A percentile compares a stretch with the other conserved stretches of the same genome.
Conservation (phyloP, 2,797 vertebrate species). For the Eulemur mongoz region DNA sequence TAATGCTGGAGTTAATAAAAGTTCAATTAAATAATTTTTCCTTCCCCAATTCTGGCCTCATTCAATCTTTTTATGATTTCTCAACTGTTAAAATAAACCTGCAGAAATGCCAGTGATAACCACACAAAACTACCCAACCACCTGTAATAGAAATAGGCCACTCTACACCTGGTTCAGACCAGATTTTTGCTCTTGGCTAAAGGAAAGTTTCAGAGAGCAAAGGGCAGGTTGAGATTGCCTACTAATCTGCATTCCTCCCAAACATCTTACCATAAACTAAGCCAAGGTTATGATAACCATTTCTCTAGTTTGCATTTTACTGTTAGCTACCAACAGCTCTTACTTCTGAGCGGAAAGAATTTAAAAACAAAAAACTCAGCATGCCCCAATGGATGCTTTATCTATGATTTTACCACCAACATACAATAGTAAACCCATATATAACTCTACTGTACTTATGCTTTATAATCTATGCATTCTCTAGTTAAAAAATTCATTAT, state of each 20-base stretch:
- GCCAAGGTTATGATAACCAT: not conserved
- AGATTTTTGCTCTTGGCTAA: conserved; percentile 5
- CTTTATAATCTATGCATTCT: not conserved
- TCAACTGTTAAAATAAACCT: conserved; percentile 3
- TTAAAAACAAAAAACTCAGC: not conserved
- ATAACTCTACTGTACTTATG: not conserved
- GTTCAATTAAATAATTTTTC: not conserved
- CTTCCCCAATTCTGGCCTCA: not conserved
- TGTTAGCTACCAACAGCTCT: not conserved
- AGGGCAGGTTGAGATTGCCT: not conserved
- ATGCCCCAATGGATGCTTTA: not conserved
- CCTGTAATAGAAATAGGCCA: not conserved
- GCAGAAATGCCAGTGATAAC: not conserved
- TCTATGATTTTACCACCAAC: not conserved
- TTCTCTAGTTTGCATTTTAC: not conserved
- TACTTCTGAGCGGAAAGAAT: not conserved
- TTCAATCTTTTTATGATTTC: not conserved
- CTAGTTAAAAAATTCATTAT: not conserved
- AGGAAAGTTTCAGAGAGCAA: conserved; percentile 12
- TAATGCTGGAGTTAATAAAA: not conserved
- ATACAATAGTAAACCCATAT: not conserved
- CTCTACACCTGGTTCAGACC: not conserved
- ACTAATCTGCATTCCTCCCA: not conserved
- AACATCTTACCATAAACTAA: not conserved
- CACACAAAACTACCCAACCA: not conserved